Evolutionary conservation across 2,797 vertebrate species (phyloP), one percentile per base, ranked within the genome.

Genomic region (Microctenopoma steveboyesi): DNA sequence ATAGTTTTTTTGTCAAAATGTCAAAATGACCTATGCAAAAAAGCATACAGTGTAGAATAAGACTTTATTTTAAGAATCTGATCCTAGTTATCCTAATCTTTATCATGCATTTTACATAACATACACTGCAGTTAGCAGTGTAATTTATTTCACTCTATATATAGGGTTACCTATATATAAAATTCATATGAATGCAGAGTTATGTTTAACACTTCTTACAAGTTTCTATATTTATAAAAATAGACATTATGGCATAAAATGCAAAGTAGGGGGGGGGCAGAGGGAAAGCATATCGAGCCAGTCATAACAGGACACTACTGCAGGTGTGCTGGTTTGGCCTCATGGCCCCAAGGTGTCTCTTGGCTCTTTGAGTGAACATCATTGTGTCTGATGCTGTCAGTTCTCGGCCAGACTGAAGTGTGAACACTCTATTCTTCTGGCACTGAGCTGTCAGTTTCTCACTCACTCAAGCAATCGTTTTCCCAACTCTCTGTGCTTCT

Each of bases 331-430:
- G 75, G 69, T 78, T 83, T 78, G 81, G 78, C 76, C 88, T 70
- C 30, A 37, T 76, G 83, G 76, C 89, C 82, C 42, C 13, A 18
- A 90, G 87, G 86, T 82, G 76, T 89, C 82, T 88, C 68, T 78
- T 76, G 85, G 86, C 84, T 86, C 74, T 86, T 74, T 80, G 81
- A 84, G 67, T 86, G 88, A 91, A 86, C 88, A 88, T 91, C 86
- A 89, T 91, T 88, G 89, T 86, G 85, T 86, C 69, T 93, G 88
- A 90, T 88, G 86, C 90, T 91, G 92, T 92, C 93, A 92, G 81
- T 78, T 90, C 62, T 52, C 77, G 88, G 81, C 86, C 81, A 84
- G 69, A 79, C 79, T 84, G 64, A 78, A 86, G 85, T 76, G 71
- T 83, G 82, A 81, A 70, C 66, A 78, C 87, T 88, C 83, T 86